Conservation (phyloP, 2,888 invertebrate genomes). For the Melolontha melolontha region DNA sequence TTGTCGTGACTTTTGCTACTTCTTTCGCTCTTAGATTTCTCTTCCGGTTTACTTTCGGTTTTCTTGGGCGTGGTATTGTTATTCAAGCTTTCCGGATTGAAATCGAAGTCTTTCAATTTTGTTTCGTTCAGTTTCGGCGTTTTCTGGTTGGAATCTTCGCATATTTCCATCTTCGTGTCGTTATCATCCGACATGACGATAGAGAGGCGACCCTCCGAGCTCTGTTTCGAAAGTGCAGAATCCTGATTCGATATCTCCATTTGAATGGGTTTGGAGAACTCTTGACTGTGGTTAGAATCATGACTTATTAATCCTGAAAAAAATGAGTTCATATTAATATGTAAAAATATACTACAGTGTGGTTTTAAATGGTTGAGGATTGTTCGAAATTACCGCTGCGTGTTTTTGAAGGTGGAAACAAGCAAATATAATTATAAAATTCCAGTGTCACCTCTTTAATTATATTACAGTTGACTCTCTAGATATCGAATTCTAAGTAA, state of each 20-base stretch:
- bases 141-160: constrained; percentile 55
- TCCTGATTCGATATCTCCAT: constrained; percentile 69
- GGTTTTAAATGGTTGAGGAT: constrained; percentile 22
- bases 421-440: too few relatives aligned
- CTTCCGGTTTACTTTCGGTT: constrained; percentile 46
- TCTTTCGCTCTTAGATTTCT: constrained; percentile 44
- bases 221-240: constrained; percentile 73
- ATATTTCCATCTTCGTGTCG: constrained; percentile 62
- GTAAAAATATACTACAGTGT: constrained; percentile 11
- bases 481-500: too few relatives aligned
- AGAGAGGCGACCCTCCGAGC: constrained; percentile 71
- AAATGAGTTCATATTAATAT: neutral
- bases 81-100: constrained; percentile 28
- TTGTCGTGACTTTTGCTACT: constrained; percentile 63
- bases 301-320: constrained; percentile 67
- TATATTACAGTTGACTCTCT: too few relatives aligned
- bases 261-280: constrained; percentile 49
- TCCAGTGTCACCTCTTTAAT: too few relatives aligned
- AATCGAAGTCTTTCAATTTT: constrained; percentile 41
- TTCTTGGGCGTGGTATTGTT: constrained; percentile 36
- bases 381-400: neutral
- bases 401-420: neutral
- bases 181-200: constrained; percentile 68
- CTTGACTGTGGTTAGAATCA: constrained; percentile 63
- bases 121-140: constrained; percentile 28